Conservation (phyloP, 2,797 vertebrate species). For the Xiphophorus birchmanni region DNA sequence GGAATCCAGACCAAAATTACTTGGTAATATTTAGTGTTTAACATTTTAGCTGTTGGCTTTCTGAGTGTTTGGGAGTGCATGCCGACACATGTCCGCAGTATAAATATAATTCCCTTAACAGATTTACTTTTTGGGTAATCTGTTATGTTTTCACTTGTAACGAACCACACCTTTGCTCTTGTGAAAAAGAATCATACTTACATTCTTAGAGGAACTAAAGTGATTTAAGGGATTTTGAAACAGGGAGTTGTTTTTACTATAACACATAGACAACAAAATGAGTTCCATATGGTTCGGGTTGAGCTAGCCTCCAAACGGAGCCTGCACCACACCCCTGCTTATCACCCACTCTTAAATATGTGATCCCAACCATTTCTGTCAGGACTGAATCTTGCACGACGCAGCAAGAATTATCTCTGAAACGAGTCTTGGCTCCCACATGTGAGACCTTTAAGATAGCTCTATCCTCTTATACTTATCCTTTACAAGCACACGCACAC, state of each 20-base stretch:
- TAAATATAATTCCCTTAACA: neutral
- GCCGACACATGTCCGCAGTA: neutral
- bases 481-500: slow-evolving; percentile 31
- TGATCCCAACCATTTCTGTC: slow-evolving; percentile 52
- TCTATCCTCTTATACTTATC: slow-evolving; percentile 73
- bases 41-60: neutral
- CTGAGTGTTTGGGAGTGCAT: neutral
- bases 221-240: slow-evolving; percentile 34
- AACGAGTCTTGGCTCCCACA: slow-evolving; percentile 60
- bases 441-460: slow-evolving; percentile 71
- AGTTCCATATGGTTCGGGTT: slow-evolving; percentile 44
- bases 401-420: slow-evolving; percentile 68
- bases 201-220: slow-evolving; percentile 20
- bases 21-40: no score
- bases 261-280: slow-evolving; percentile 5
- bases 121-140: slow-evolving; percentile 21
- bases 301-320: slow-evolving; percentile 13
- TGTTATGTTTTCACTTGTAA: slow-evolving; percentile 14
- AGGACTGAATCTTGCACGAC: slow-evolving; percentile 50
- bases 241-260: slow-evolving; percentile 34
- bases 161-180: neutral
- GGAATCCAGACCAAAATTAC: no score
- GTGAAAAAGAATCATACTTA: slow-evolving; percentile 2
- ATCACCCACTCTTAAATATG: slow-evolving; percentile 36
- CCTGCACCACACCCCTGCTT: slow-evolving; percentile 36